Percentiles rank a stretch among this genome's conserved stretches.
phyloP scores from a whole-genome alignment of 2,113 vertebrate genomes.

The Nansenia antarctica region DNA sequence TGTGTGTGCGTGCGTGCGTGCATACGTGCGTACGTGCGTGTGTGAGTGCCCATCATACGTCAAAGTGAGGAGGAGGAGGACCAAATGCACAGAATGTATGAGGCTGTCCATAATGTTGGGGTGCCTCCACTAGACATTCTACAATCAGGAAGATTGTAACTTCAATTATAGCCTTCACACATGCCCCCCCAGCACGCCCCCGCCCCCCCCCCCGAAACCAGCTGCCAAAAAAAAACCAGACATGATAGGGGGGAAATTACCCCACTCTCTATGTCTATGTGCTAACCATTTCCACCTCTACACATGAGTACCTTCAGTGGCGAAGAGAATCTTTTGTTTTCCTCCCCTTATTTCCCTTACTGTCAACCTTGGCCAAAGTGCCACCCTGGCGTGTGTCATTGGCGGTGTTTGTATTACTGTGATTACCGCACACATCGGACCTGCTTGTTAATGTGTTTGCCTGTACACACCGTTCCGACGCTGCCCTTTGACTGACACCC shows the following conservation, averaged over 20 bases:
- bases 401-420: constrained; percentile 66
- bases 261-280: constrained; percentile 44
- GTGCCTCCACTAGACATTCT: constrained; percentile 30
- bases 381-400: constrained; percentile 66
- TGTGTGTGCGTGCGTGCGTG: too few species aligned
- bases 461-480: constrained; percentile 50
- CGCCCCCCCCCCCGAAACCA: constrained; percentile 4
- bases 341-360: constrained; percentile 69
- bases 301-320: constrained; percentile 73
- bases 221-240: constrained; percentile 12
- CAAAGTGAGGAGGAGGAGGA: constrained; percentile 6
- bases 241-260: constrained; percentile 75
- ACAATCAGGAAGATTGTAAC: constrained; percentile 70
- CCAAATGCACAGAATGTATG: constrained; percentile 4
- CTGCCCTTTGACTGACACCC: constrained; percentile 70
- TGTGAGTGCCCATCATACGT: too few species aligned
- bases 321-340: constrained; percentile 29
- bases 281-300: constrained; percentile 63
- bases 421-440: constrained; percentile 65
- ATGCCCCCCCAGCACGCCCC: constrained; percentile 18
- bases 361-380: constrained; percentile 63
- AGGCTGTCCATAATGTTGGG: constrained; percentile 18
- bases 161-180: constrained; percentile 64
- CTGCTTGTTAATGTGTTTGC: constrained; percentile 73
- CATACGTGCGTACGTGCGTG: too few species aligned